Percentiles rank a stretch among this genome's conserved stretches.
Conservation (phyloP, 2,797 vertebrate genomes). For the Ciconia nigra region DNA sequence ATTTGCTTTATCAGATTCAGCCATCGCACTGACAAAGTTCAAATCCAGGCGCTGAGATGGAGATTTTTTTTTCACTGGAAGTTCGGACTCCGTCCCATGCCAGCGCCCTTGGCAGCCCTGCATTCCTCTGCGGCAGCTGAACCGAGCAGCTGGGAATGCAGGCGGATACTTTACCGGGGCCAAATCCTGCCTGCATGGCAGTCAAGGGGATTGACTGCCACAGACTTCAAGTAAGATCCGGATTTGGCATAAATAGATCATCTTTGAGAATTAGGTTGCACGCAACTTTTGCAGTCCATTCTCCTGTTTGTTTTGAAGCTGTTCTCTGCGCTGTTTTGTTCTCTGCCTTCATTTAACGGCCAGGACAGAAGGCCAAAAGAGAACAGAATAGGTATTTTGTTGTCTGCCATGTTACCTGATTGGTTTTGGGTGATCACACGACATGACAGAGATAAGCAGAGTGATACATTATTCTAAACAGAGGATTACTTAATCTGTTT, state of each 20-base stretch:
- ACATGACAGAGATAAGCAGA: not conserved
- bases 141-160: constrained; percentile 50
- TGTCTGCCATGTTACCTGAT: not conserved
- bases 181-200: constrained; percentile 1
- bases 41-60: not conserved
- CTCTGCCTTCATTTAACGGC: not conserved
- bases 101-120: not conserved
- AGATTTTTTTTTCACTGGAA: not conserved
- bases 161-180: not conserved
- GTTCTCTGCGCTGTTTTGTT: not conserved
- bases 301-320: not conserved
- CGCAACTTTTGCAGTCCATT: not conserved
- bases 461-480: not conserved
- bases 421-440: not conserved
- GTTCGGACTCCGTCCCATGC: not conserved
- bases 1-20: not conserved
- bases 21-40: fast-evolving
- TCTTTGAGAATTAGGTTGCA: not conserved
- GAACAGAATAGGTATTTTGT: not conserved
- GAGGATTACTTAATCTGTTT: not conserved
- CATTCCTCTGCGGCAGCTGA: constrained; percentile 28
- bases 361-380: not conserved
- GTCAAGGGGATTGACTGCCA: not conserved
- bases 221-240: not conserved
- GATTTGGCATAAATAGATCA: not conserved